Evolutionary conservation across 2,113 vertebrate species (phyloP).

Genomic region (Panthera leo): DNA sequence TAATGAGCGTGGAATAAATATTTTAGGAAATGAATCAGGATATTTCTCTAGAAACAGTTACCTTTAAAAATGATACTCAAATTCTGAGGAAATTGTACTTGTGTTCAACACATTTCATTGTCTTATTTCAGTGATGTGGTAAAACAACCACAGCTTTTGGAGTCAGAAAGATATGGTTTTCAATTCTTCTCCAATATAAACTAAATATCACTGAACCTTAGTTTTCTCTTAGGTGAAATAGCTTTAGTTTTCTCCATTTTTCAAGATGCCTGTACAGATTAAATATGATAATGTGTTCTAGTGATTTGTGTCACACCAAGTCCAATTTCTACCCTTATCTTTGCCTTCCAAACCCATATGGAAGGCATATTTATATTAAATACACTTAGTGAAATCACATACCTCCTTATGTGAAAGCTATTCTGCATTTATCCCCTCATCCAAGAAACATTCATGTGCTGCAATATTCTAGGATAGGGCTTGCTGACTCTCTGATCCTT

Average conservation of each 20-base stretch:
- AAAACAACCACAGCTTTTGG: not conserved
- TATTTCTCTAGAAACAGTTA: slow-evolving; percentile 25
- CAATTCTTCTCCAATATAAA: not conserved
- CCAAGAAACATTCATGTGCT: not conserved
- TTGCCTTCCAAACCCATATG: not conserved
- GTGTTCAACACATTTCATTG: not conserved
- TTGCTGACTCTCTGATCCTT: not conserved
- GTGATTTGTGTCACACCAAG: not conserved
- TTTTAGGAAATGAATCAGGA: slow-evolving; percentile 13
- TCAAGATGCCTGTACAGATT: not conserved
- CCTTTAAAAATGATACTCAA: not conserved
- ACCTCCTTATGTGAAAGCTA: not conserved
- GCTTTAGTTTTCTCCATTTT: not conserved
- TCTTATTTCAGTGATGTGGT: not conserved
- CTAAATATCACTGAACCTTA: not conserved
- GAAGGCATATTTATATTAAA: not conserved
- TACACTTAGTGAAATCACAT: not conserved
- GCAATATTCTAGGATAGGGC: not conserved
- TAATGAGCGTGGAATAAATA: not conserved
- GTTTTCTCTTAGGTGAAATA: slow-evolving; percentile 20
- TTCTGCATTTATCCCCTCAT: not conserved
- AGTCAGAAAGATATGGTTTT: not conserved
- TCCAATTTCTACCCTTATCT: not conserved
- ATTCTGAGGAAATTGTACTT: slow-evolving; percentile 16
- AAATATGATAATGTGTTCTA: not conserved